Evolutionary conservation across 2,888 invertebrate genomes (phyloP).

Genomic region (Eulithis testata): DNA sequence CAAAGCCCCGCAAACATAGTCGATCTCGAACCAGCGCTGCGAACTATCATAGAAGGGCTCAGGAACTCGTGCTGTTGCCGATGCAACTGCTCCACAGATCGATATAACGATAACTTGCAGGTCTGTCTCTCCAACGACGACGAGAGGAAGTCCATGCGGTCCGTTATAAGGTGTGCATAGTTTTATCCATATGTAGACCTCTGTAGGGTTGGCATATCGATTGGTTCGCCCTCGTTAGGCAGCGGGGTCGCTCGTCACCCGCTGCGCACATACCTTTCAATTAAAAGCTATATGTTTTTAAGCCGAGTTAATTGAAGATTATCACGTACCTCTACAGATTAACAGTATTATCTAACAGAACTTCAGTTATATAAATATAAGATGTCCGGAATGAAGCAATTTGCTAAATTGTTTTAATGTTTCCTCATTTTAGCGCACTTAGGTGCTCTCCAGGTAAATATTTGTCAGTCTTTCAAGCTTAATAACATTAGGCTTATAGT

Average conservation of each 20-base stretch:
- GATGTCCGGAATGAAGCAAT: conserved; percentile 25
- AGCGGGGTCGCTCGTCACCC: conserved; percentile 46
- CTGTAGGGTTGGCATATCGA: conserved; percentile 60
- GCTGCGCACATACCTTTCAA: conserved; percentile 47
- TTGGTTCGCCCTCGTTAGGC: conserved; percentile 45
- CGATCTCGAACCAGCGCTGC: conserved; percentile 76
- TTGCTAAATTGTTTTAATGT: conserved; percentile 59
- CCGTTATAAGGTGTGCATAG: conserved; percentile 86
- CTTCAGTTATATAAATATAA: conserved; percentile 6
- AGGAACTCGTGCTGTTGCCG: conserved; percentile 76
- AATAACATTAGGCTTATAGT: conserved; percentile 26
- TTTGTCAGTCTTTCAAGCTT: conserved; percentile 50
- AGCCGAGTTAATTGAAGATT: conserved; percentile 49
- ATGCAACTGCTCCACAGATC: conserved; percentile 70
- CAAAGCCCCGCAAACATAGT: conserved; percentile 61
- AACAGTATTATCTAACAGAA: conserved; percentile 15
- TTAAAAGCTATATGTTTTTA: conserved; percentile 49
- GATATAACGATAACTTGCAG: conserved; percentile 80
- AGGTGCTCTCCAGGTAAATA: conserved; percentile 81
- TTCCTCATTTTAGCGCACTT: conserved; percentile 82
- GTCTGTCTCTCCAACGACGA: conserved; percentile 81
- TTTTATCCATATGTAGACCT: conserved; percentile 6
- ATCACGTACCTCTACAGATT: conserved; percentile 14
- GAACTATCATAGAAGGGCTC: conserved; percentile 71
- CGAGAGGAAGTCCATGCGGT: conserved; percentile 85